Base-by-base conservation (phyloP, 1,140 invertebrate genomes). In the Drosophila dunni region DNA sequence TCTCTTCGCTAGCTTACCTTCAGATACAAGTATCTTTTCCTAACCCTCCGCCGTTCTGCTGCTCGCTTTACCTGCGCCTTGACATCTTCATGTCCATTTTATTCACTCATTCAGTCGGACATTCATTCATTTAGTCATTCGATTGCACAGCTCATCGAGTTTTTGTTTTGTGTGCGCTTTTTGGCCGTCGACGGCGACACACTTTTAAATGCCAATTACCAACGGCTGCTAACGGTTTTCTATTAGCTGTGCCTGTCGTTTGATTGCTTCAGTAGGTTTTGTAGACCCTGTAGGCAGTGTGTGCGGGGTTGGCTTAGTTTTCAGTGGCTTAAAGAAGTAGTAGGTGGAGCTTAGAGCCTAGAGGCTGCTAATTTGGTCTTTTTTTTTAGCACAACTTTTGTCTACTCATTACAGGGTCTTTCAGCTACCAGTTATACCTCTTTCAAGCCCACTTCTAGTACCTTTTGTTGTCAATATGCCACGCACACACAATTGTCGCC, bases 151-250 rank as follows among this genome's bases (percentile, higher is more conserved):
- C 63, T 82, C 70, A 81, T 81, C 62, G 69, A 44, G 29, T 38
- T 65, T 65, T 57, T 34, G 36, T 50, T 40, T 53, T 56, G 24
- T 58, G 9, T 57, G 13, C 42, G 2, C 33, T 4, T 51, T 51
- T n/a, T 10, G 38, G 24, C 11, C 11, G 80, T 48, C 24, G 24
- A 40, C 42, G 24, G 83, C 83, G 83, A 88, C 83, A 88, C 78
- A 88, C 84, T 88, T 88, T 88, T 88, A 88, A 88, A 88, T 80
- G 84, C 84, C 83, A 88, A 88, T 88, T 88, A 88, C 83, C 24
- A 75, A 67, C 70, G 60, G 33, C 58, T 83, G 84, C 77, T 88
- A 88, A 88, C 84, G 83, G 83, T 84, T 75, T 73, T 68, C 70
- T 78, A 88, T 84, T 89, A 80, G 69, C 69, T 66, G 62, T 20